These are phyloP conservation scores for Colletes gigas DNA, from an alignment of 1,140 invertebrate genomes.

Conservation along the genomic window DNA sequence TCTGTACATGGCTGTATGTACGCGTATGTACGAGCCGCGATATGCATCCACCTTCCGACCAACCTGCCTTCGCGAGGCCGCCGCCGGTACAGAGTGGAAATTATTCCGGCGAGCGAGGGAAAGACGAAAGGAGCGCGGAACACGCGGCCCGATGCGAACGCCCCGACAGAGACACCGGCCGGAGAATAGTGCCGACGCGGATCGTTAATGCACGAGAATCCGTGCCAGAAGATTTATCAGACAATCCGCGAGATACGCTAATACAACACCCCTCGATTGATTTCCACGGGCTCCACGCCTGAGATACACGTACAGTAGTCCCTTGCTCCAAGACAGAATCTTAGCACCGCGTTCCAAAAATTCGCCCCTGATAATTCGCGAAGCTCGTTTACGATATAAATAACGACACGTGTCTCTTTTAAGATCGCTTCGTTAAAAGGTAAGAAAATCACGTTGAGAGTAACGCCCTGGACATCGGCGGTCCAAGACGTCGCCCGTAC, in stretches of 20 bases:
- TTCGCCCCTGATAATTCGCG: too few species aligned
- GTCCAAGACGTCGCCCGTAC: background rate
- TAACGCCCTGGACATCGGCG: background rate
- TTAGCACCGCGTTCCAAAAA: too few species aligned
- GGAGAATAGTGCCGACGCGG: background rate
- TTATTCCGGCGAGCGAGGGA: slow-evolving; percentile 50
- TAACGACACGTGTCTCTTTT: too few species aligned
- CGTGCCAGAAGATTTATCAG: background rate
- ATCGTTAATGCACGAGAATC: slow-evolving; percentile 12
- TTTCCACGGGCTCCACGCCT: background rate
- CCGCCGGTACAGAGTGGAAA: slow-evolving; percentile 57
- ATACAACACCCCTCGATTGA: background rate
- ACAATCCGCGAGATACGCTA: slow-evolving; percentile 1
- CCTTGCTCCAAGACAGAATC: too few species aligned
- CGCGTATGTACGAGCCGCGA: slow-evolving; percentile 22
- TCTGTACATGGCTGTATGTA: slow-evolving; percentile 25
- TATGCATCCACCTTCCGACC: slow-evolving; percentile 42
- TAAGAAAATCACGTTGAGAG: background rate
- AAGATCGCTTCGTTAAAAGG: too few species aligned
- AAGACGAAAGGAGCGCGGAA: slow-evolving; percentile 39
- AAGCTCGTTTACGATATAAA: too few species aligned
- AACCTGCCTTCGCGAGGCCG: slow-evolving; percentile 51
- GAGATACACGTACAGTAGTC: background rate
- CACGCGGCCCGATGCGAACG: background rate
- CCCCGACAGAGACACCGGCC: background rate